A percentile compares a stretch with the other conserved stretches of the same genome.
Conservation (phyloP, 2,797 vertebrate species). For the Pantherophis alleghaniensis region DNA sequence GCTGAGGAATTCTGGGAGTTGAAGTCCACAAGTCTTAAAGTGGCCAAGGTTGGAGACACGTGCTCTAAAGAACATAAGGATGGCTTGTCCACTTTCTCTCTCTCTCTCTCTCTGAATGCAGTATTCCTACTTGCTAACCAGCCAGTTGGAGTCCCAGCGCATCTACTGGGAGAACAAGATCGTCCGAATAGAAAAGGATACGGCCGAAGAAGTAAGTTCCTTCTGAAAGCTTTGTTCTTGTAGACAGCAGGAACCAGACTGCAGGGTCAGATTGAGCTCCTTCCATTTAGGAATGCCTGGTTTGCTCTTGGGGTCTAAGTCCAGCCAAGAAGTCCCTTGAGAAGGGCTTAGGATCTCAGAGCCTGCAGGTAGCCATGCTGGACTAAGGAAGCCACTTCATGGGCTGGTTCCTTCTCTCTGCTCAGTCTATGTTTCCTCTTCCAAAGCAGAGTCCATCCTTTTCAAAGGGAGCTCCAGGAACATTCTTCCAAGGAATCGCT, state of each 20-base stretch:
- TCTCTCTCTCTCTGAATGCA: conserved; percentile 54
- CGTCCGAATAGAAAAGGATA: conserved; percentile 94
- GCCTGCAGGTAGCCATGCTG: too few species aligned
- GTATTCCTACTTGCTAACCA: conserved; percentile 96
- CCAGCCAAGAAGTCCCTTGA: background rate
- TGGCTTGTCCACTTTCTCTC: background rate
- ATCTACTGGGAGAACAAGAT: conserved; percentile 99
- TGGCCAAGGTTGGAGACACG: too few species aligned
- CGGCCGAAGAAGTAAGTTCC: conserved; percentile 87
- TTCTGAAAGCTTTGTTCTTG: background rate
- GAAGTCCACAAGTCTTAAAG: too few species aligned
- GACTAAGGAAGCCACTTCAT: background rate
- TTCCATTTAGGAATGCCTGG: background rate
- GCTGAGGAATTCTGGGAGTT: too few species aligned
- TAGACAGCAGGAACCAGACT: background rate
- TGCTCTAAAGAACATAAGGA: background rate
- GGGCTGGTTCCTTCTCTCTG: rapidly evolving
- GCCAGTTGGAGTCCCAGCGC: conserved; percentile 95
- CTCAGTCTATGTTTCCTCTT: too few species aligned
- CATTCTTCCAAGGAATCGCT: background rate
- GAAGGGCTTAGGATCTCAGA: background rate
- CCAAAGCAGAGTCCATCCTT: background rate
- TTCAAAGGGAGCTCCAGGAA: background rate
- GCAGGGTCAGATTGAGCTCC: background rate
- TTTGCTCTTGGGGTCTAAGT: background rate